Evolutionary conservation across 2,797 vertebrate genomes (phyloP).

Genomic region (Galagoides demidoff): DNA sequence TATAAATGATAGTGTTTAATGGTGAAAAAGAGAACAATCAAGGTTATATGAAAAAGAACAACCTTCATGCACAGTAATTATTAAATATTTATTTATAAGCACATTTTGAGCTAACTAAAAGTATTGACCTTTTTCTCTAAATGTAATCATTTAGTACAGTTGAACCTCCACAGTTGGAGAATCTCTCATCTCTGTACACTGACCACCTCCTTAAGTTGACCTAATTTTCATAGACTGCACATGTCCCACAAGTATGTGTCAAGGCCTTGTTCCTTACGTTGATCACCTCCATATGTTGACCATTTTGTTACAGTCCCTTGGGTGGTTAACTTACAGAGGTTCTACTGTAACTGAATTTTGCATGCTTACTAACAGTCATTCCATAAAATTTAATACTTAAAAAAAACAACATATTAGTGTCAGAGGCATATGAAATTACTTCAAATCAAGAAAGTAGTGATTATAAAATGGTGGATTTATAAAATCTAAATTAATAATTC

Average conservation of each 20-base stretch:
- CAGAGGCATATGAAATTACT: background rate
- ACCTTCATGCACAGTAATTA: background rate
- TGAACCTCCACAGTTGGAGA: no score
- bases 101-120: background rate
- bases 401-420: background rate
- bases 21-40: background rate
- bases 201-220: no score
- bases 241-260: no score
- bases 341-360: background rate
- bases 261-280: no score
- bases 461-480: background rate
- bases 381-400: background rate
- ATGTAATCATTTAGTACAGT: background rate
- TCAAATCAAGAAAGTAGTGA: background rate
- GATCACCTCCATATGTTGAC: no score
- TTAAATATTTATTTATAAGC: background rate
- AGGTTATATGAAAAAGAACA: background rate
- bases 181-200: no score
- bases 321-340: no score
- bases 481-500: constrained; percentile 3
- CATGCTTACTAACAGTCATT: background rate
- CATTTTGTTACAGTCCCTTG: no score
- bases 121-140: background rate
- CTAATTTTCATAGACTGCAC: no score
- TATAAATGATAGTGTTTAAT: background rate